phyloP scores from a whole-genome alignment of 2,113 vertebrate genomes.

The Corynorhinus townsendii region DNA sequence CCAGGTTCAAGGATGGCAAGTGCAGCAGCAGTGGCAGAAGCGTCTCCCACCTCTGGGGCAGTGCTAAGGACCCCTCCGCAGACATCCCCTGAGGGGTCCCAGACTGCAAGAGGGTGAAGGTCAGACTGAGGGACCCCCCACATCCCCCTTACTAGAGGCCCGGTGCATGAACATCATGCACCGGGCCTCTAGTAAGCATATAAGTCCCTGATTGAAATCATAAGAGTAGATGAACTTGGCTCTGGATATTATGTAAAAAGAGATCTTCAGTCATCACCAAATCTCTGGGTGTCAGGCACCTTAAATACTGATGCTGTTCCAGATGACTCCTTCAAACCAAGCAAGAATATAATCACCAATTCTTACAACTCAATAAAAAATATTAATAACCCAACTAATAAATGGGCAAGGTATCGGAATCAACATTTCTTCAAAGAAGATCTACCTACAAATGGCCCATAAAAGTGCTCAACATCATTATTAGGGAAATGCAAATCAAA shows the following conservation, averaged over 20 bases:
- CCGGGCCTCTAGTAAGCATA: not conserved
- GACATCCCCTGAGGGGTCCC: too few relatives aligned
- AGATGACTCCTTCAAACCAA: not conserved
- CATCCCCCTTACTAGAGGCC: too few relatives aligned
- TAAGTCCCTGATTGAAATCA: not conserved
- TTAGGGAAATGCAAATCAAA: not conserved
- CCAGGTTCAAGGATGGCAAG: too few relatives aligned
- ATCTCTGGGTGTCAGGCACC: not conserved
- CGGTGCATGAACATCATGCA: too few relatives aligned
- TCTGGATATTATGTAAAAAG: not conserved
- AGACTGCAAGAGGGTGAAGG: too few relatives aligned
- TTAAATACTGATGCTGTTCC: not conserved
- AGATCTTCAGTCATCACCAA: not conserved
- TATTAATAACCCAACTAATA: not conserved
- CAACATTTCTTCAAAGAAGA: constrained; percentile 3
- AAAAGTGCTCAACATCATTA: not conserved
- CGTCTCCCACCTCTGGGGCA: too few relatives aligned
- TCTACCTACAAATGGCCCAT: not conserved
- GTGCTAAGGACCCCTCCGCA: too few relatives aligned
- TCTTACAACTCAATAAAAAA: constrained; percentile 9
- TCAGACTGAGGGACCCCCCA: too few relatives aligned
- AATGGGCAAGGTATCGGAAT: not conserved
- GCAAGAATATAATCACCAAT: not conserved
- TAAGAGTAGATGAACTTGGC: not conserved
- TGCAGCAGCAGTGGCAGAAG: too few relatives aligned